Evolutionary conservation across 2,113 vertebrate genomes (phyloP).

Genomic region (Mystacornis crossleyi): DNA sequence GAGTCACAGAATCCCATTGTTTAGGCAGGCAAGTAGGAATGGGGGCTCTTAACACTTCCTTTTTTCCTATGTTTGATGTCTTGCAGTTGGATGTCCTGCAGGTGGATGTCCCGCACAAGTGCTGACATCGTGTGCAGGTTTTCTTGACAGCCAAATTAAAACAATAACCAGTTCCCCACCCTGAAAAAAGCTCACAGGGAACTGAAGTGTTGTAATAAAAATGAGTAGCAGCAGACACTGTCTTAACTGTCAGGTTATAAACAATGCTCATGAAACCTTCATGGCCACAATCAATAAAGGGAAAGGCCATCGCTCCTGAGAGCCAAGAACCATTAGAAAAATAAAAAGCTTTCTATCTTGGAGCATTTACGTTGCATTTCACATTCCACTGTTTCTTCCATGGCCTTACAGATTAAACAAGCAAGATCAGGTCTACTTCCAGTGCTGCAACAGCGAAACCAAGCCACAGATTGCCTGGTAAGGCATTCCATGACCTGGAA

Average conservation of each 20-base stretch:
- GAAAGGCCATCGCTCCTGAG: neutral
- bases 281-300: neutral
- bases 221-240: neutral
- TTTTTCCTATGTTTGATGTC: neutral
- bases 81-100: neutral
- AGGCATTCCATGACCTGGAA: neutral
- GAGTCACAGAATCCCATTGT: neutral
- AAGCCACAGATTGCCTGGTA: neutral
- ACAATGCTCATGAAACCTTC: constrained; percentile 45
- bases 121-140: neutral
- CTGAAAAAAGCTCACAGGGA: neutral
- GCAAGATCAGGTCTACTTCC: neutral
- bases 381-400: neutral
- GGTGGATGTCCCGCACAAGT: neutral
- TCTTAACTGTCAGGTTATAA: constrained; percentile 29
- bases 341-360: neutral
- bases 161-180: neutral
- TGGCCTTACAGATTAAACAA: neutral
- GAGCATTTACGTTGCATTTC: neutral
- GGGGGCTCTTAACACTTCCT: neutral
- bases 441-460: neutral
- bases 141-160: neutral
- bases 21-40: neutral
- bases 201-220: neutral
- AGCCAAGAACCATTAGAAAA: neutral